Percentiles rank a stretch among this genome's conserved stretches.
Conservation (phyloP, 2,888 invertebrate genomes). For the Uloborus plumipes region DNA sequence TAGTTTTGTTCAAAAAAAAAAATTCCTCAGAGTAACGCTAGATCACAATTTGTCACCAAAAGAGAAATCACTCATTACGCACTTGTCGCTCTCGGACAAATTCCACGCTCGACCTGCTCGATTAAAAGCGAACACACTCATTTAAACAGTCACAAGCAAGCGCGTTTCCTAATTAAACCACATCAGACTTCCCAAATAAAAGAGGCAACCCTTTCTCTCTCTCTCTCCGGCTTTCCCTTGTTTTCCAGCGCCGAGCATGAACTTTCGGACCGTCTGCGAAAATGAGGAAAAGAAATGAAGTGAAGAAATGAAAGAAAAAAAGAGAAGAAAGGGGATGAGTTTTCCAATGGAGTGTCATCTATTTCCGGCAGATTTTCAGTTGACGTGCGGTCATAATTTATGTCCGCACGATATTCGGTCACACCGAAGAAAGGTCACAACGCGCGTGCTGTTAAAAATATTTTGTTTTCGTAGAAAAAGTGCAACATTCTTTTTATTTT, state of each 20-base stretch:
- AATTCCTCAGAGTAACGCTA: no score
- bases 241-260: slow-evolving; percentile 4
- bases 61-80: no score
- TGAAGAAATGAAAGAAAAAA: background rate
- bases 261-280: slow-evolving; percentile 4
- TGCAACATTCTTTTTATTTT: background rate
- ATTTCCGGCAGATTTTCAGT: slow-evolving; percentile 23
- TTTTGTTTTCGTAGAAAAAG: background rate
- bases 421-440: background rate
- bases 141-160: slow-evolving; percentile 3
- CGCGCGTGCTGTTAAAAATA: background rate
- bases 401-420: slow-evolving; percentile 25
- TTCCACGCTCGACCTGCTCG: slow-evolving; percentile 32
- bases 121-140: slow-evolving; percentile 34
- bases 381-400: no score
- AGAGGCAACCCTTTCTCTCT: no score
- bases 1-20: no score
- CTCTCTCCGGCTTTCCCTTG: background rate
- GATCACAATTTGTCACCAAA: no score
- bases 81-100: no score
- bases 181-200: no score
- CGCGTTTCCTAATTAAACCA: slow-evolving; percentile 26
- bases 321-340: slow-evolving; percentile 23
- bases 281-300: slow-evolving; percentile 10
- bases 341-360: slow-evolving; percentile 10